Percentiles rank a stretch among this genome's conserved stretches.
phyloP scores from a whole-genome alignment of 2,888 invertebrate genomes.

The Allacma fusca region DNA sequence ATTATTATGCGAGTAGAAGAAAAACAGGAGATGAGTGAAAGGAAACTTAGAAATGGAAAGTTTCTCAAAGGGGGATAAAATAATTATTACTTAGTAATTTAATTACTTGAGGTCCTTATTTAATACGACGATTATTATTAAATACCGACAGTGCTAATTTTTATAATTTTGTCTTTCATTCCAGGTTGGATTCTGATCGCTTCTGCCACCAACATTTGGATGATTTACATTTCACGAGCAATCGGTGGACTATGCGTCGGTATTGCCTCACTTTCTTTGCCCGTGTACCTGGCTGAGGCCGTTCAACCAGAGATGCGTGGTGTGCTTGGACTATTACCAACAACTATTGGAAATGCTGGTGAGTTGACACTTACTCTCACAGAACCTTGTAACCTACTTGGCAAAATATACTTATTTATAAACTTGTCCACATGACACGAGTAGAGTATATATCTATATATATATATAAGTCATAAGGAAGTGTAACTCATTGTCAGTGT shows the following conservation, averaged over 20 bases:
- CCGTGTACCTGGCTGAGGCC: conserved; percentile 92
- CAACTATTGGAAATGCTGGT: conserved; percentile 84
- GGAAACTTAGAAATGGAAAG: no score
- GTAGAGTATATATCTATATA: no score
- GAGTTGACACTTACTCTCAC: conserved; percentile 54
- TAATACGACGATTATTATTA: no score
- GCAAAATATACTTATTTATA: background rate
- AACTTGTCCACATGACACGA: background rate
- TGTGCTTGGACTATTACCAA: conserved; percentile 85
- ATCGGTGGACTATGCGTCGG: conserved; percentile 88
- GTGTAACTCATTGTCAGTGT: background rate
- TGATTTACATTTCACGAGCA: conserved; percentile 80
- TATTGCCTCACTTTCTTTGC: conserved; percentile 82
- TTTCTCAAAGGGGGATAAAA: no score
- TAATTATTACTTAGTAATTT: no score
- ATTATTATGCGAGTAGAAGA: no score
- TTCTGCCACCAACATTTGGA: conserved; percentile 74
- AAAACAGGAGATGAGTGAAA: no score
- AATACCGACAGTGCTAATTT: background rate
- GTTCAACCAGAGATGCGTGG: conserved; percentile 91
- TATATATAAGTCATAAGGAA: conserved; percentile 9
- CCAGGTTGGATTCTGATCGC: conserved; percentile 83
- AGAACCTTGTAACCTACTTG: conserved; percentile 13
- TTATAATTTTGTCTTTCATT: conserved; percentile 35
- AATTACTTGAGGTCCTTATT: no score